Evolutionary conservation across 2,888 invertebrate genomes (phyloP), one percentile per base, ranked within the genome.

Genomic region (Pristionchus exspectatus): DNA sequence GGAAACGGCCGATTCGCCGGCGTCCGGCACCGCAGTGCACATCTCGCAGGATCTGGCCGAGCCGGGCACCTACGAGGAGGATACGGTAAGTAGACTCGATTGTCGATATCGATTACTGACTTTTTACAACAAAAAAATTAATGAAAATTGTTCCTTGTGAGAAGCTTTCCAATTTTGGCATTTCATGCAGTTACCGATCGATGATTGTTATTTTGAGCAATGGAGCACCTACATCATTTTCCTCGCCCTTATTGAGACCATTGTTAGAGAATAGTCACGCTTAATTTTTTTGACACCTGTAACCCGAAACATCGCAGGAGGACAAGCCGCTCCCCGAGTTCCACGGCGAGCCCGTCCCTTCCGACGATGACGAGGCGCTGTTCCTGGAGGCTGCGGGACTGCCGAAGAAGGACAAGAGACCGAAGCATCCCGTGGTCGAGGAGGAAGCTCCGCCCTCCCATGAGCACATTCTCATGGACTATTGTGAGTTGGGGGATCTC

Each of bases 341-440:
- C 87, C 94, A 95, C 88, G 95, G 95, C 59, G 95, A 95, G 83
- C 94, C 95, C 2, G 95, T 95, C 33, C 95, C 95, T 5, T 94
- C 92, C 44, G 91, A 92, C 21, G 94, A 94, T 81, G 94, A 94
- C 83, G 93, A 93, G 50, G 92, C 92, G 21, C 89, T 95, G 24
- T 88, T 88, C 87, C 74, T 74, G 12, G 87, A 88, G 44, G 89
- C 81, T 14, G 89, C 89, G 38, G 89, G 89, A 16, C 50, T 89
- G 7, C 81, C 81, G n/a, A 83, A 44, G 83, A 83, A 83, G 30
- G 92, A 93, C 81, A 92, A 92, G 38, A 91, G 91, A 87, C 92
- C 93, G 88, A 90, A 91, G 84, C 90, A 92, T 56, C 90, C 92
- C 14, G 91, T 92, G 27, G 91, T 93, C 81, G 94, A 94, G n/a